These are phyloP conservation scores for Bombus ignitus DNA, from an alignment of 1,140 invertebrate genomes.

Conservation along the genomic window DNA sequence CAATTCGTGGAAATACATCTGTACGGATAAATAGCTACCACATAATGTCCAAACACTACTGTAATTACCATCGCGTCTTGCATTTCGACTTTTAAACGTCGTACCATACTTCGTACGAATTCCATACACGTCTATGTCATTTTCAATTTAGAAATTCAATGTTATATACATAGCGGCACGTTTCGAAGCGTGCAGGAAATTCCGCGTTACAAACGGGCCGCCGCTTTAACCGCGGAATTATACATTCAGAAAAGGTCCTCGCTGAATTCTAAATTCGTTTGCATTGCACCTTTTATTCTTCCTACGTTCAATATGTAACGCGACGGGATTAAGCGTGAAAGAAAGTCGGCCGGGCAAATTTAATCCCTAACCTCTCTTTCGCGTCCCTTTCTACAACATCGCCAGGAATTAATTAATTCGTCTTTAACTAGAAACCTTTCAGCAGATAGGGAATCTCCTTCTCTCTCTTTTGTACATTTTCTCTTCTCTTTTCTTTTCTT, in stretches of 20 bases:
- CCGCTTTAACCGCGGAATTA: conserved; percentile 39
- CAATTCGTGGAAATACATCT: too few relatives aligned
- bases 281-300: conserved; percentile 39
- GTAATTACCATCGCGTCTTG: conserved; percentile 12
- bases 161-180: conserved; percentile 28
- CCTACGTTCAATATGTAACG: conserved; percentile 40
- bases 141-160: conserved; percentile 43
- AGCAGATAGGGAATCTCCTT: conserved; percentile 45
- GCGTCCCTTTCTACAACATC: neutral
- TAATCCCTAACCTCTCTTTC: conserved; percentile 10
- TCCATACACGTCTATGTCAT: conserved; percentile 19
- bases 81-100: neutral
- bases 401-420: conserved; percentile 66
- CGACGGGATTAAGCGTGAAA: conserved; percentile 21
- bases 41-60: too few relatives aligned
- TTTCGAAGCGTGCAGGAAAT: neutral
- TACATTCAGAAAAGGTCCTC: conserved; percentile 46
- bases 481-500: neutral
- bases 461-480: neutral
- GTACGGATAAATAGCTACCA: too few relatives aligned
- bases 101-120: neutral
- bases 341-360: conserved; percentile 38
- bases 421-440: conserved; percentile 47
- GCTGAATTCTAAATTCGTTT: conserved; percentile 50
- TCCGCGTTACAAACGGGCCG: conserved; percentile 19